Percentiles rank a stretch among this genome's conserved stretches.
These are phyloP conservation scores for Cerceris rybyensis DNA, from an alignment of 2,888 invertebrate species.

Conservation along the genomic window DNA sequence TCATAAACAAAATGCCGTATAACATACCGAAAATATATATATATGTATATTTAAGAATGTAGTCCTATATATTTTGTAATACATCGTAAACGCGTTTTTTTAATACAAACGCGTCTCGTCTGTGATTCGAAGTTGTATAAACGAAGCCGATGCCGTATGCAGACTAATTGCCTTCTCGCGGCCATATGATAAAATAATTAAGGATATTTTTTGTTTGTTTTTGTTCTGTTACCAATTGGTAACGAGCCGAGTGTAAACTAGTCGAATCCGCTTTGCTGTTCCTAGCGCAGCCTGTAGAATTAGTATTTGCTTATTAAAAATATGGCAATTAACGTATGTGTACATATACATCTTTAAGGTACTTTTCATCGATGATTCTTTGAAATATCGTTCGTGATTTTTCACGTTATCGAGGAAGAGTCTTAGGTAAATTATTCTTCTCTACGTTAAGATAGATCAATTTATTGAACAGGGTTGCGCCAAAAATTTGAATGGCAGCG, in stretches of 20 bases:
- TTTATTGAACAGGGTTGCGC: conserved; percentile 27
- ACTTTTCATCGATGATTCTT: not conserved
- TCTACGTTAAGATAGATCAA: not conserved
- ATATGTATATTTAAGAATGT: conserved; percentile 32
- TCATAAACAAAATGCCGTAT: not conserved
- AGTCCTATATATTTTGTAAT: conserved; percentile 42
- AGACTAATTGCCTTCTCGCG: conserved; percentile 32
- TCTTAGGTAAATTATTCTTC: not conserved
- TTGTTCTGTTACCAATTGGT: conserved; percentile 60
- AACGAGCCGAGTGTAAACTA: conserved; percentile 77
- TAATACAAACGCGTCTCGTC: conserved; percentile 51
- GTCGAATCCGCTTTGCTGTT: conserved; percentile 74
- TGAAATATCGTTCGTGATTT: no score
- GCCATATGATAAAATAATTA: conserved; percentile 53
- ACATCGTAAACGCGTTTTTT: conserved; percentile 45
- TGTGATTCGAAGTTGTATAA: conserved; percentile 60
- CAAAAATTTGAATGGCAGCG: conserved; percentile 52
- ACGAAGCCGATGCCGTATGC: conserved; percentile 28
- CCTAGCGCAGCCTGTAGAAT: conserved; percentile 54
- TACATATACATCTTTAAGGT: not conserved
- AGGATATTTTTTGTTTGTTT: conserved; percentile 53
- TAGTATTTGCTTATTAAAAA: not conserved
- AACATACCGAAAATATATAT: not conserved
- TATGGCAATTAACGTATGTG: not conserved
- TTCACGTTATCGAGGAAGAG: not conserved